A percentile compares a stretch with the other conserved stretches of the same genome.
phyloP scores from a whole-genome alignment of 2,888 invertebrate species.

The Chymomyza procnemis region DNA sequence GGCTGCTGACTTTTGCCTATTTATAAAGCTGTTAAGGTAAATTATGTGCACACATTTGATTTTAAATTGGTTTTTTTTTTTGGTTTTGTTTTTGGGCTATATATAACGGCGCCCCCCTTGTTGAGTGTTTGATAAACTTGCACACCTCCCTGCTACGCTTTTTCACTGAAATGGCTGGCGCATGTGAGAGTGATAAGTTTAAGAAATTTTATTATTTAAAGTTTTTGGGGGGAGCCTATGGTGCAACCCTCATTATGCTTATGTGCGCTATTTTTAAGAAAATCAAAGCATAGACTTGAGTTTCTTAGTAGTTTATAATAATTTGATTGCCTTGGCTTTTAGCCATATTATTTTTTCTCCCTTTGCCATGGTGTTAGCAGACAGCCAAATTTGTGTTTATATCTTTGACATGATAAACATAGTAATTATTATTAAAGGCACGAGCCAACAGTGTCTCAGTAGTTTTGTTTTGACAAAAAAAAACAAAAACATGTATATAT shows the following conservation, averaged over 20 bases:
- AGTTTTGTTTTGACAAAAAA: neutral
- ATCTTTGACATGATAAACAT: constrained; percentile 59
- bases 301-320: constrained; percentile 15
- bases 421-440: constrained; percentile 55
- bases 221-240: neutral
- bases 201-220: constrained; percentile 48
- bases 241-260: constrained; percentile 14
- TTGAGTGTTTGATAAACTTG: neutral
- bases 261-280: constrained; percentile 64
- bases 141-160: neutral
- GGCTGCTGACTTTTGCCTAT: constrained; percentile 6
- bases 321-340: constrained; percentile 18
- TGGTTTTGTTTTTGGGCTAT: neutral
- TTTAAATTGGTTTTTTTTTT: neutral
- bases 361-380: constrained; percentile 57
- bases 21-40: constrained; percentile 16
- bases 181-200: constrained; percentile 50
- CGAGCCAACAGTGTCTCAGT: neutral
- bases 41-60: neutral
- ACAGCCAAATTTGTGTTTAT: constrained; percentile 41
- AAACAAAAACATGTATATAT: neutral
- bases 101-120: neutral
- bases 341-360: constrained; percentile 20
- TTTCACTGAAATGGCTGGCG: neutral
- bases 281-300: constrained; percentile 27